These are phyloP conservation scores for Tauraco erythrolophus DNA, from an alignment of 2,113 vertebrate species.

Conservation along the genomic window DNA sequence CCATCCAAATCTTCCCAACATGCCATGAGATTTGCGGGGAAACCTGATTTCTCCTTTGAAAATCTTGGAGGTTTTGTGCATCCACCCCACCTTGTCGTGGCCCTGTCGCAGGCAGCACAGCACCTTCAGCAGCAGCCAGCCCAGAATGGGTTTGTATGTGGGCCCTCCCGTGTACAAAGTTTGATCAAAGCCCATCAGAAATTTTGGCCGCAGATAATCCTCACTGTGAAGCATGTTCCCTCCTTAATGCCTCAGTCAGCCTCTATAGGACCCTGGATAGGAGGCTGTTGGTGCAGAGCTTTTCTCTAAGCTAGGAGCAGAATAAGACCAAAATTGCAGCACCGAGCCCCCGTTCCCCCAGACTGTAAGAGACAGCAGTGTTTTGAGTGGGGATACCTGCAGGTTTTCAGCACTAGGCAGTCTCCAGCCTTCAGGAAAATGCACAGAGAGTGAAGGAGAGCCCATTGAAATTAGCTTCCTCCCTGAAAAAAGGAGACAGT, in stretches of 20 bases:
- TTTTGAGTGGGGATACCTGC: neutral
- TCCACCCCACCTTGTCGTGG: neutral
- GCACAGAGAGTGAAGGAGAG: neutral
- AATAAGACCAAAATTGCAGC: neutral
- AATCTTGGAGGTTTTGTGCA: neutral
- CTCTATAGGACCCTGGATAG: neutral
- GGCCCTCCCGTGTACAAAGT: neutral
- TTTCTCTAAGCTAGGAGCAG: neutral
- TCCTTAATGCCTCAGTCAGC: neutral
- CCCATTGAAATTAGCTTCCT: neutral
- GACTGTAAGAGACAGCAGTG: neutral
- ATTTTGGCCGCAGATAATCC: neutral
- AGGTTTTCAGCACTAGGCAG: neutral
- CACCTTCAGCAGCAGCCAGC: accelerated
- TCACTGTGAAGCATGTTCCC: neutral
- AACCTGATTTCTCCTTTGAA: neutral
- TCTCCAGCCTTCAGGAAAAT: neutral
- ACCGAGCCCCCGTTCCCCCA: neutral
- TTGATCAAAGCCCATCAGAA: neutral
- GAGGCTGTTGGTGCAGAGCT: neutral
- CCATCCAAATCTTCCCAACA: neutral
- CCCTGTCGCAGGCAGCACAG: accelerated
- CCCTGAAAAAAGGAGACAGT: neutral
- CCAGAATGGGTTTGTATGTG: neutral
- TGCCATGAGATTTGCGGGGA: neutral